These are phyloP conservation scores for Entomyzon cyanotis DNA, from an alignment of 2,113 vertebrate genomes.

Conservation along the genomic window DNA sequence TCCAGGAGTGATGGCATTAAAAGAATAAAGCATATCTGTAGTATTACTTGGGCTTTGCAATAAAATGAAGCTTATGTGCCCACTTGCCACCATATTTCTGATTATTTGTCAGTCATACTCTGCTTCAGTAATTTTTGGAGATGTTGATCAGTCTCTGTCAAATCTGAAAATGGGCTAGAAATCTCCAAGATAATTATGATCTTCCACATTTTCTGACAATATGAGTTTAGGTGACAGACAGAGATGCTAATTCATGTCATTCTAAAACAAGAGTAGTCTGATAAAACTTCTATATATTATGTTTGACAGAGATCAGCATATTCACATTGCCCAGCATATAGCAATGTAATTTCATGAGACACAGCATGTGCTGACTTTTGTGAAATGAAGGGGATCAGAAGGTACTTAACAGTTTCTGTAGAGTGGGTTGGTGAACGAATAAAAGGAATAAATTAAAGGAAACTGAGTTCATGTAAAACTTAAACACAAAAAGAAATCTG, in stretches of 20 bases:
- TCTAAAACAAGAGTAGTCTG: not conserved
- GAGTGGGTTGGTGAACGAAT: not conserved
- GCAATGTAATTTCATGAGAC: not conserved
- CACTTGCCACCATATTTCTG: not conserved
- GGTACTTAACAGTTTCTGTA: not conserved
- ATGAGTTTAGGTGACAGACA: not conserved
- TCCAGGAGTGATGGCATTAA: not conserved
- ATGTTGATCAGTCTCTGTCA: not conserved
- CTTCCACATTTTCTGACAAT: not conserved
- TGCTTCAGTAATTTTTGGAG: not conserved
- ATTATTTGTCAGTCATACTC: not conserved
- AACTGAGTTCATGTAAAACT: not conserved
- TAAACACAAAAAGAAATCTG: not conserved
- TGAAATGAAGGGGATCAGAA: not conserved
- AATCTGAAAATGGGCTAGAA: not conserved
- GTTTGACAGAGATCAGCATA: not conserved
- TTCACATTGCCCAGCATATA: not conserved
- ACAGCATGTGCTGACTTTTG: not conserved
- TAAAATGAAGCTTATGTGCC: not conserved
- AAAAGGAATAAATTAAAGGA: not conserved
- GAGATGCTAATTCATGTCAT: not conserved
- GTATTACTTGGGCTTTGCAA: not conserved
- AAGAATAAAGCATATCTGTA: not conserved
- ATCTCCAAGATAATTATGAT: not conserved
- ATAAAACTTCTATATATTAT: not conserved